A percentile compares a stretch with the other conserved stretches of the same genome.
These are phyloP conservation scores for Patella depressa DNA, from an alignment of 2,888 invertebrate genomes.

Conservation along the genomic window DNA sequence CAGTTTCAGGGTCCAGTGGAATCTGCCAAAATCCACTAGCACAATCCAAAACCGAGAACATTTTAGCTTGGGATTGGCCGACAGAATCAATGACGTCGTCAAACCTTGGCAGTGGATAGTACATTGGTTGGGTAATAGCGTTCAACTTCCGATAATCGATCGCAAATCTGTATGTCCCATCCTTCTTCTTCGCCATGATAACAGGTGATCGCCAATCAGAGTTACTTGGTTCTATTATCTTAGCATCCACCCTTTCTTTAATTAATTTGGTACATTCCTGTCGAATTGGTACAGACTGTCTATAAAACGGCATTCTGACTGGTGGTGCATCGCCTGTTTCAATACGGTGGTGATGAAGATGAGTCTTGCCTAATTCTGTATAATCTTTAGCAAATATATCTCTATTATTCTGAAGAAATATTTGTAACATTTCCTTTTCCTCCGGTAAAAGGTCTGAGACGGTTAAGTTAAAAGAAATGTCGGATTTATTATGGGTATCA, in stretches of 20 bases:
- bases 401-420: constrained; percentile 8
- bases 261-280: constrained; percentile 28
- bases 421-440: not conserved
- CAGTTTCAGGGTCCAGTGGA: constrained; percentile 28
- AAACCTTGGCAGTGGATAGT: constrained; percentile 35
- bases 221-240: constrained; percentile 11
- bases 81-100: constrained; percentile 36
- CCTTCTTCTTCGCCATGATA: constrained; percentile 35
- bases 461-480: constrained; percentile 19
- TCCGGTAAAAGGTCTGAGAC: constrained; percentile 11
- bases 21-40: constrained; percentile 34
- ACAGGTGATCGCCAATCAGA: constrained; percentile 38
- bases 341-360: constrained; percentile 34
- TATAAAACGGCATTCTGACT: constrained; percentile 27
- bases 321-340: constrained; percentile 37
- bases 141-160: constrained; percentile 38
- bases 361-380: constrained; percentile 31
- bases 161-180: constrained; percentile 37
- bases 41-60: constrained; percentile 34
- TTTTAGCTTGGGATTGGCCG: constrained; percentile 26
- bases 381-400: constrained; percentile 29
- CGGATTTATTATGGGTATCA: not conserved
- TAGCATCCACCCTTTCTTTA: constrained; percentile 33
- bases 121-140: constrained; percentile 31
- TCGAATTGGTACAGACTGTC: constrained; percentile 27